Conservation (phyloP, 2,113 vertebrate species). For the Trematocara stigmaticum region DNA sequence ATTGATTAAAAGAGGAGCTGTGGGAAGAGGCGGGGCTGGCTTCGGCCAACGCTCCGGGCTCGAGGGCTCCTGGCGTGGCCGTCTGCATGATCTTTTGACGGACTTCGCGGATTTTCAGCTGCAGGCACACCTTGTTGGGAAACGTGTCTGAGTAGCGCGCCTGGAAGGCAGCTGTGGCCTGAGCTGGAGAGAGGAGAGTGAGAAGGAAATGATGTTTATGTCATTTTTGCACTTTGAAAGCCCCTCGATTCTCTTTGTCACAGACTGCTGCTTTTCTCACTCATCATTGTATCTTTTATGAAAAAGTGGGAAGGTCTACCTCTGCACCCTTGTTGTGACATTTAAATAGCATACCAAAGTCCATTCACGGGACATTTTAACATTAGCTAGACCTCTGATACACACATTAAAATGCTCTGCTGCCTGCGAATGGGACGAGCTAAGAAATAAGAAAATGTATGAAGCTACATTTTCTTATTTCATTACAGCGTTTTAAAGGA, state of each 20-base stretch:
- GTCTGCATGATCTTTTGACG: slow-evolving; percentile 97
- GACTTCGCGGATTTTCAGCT: slow-evolving; percentile 91
- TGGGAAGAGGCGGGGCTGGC: slow-evolving; percentile 20
- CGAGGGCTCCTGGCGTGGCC: slow-evolving; percentile 74
- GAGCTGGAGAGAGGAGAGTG: slow-evolving; percentile 67
- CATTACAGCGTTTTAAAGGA: neutral
- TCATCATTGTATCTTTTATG: neutral
- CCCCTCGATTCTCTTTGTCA: fast-evolving
- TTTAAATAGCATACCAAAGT: neutral
- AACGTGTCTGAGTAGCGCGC: slow-evolving; percentile 87
- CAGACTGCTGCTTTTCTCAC: neutral
- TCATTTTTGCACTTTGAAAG: neutral
- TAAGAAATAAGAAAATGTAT: neutral
- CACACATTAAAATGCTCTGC: neutral
- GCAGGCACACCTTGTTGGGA: slow-evolving; percentile 87
- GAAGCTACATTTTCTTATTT: neutral
- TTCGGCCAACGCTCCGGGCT: slow-evolving; percentile 40
- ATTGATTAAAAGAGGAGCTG: slow-evolving; percentile 53
- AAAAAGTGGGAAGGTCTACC: neutral
- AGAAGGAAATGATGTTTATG: neutral
- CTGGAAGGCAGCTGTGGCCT: slow-evolving; percentile 90
- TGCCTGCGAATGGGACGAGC: fast-evolving
- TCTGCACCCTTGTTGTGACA: neutral
- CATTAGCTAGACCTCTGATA: neutral
- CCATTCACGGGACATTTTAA: neutral